phyloP scores from a whole-genome alignment of 2,797 vertebrate genomes.

The Poecile montanus region DNA sequence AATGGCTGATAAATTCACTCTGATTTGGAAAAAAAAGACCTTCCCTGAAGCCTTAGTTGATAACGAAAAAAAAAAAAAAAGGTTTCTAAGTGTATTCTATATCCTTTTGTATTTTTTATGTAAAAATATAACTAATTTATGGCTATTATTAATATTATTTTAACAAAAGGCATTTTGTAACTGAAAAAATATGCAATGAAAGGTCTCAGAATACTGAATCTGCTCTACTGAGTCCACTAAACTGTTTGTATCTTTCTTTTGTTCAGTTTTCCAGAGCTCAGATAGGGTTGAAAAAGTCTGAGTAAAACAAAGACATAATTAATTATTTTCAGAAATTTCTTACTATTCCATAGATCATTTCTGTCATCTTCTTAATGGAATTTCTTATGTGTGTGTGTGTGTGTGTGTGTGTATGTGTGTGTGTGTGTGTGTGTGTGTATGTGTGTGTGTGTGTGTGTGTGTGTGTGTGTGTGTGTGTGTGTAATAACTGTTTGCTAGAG shows the following conservation, averaged over 20 bases:
- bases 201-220: neutral
- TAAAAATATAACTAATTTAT: neutral
- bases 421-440: too few species aligned
- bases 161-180: neutral
- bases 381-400: fast-evolving
- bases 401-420: too few species aligned
- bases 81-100: neutral
- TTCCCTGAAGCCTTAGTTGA: neutral
- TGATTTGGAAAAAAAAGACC: neutral
- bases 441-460: fast-evolving
- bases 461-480: too few species aligned
- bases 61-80: neutral
- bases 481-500: fast-evolving
- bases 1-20: neutral
- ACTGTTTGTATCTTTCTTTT: neutral
- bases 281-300: neutral
- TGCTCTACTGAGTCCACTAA: neutral
- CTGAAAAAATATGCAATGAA: neutral
- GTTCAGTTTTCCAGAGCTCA: neutral
- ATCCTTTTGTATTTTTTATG: neutral
- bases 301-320: neutral
- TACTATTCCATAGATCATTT: neutral
- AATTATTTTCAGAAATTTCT: neutral
- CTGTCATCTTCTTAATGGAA: neutral
- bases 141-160: neutral